phyloP scores from a whole-genome alignment of 2,888 invertebrate genomes.

The Monochamus alternatus region DNA sequence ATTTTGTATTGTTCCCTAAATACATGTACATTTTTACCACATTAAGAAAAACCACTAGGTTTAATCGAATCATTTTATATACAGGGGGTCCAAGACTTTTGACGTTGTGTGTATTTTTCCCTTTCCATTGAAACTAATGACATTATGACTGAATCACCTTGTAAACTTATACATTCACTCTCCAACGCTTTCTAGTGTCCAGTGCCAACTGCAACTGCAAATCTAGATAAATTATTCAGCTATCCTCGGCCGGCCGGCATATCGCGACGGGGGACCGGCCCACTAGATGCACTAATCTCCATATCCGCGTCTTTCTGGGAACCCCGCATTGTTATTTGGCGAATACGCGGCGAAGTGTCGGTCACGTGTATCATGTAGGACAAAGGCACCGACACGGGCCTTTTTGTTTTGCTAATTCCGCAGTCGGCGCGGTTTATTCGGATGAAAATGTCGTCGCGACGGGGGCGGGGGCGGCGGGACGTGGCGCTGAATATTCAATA shows the following conservation, averaged over 20 bases:
- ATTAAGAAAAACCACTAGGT: too few relatives aligned
- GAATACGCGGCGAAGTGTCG: constrained; percentile 50
- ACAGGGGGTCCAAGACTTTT: too few relatives aligned
- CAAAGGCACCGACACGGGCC: constrained; percentile 40
- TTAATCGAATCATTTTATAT: too few relatives aligned
- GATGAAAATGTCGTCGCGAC: constrained; percentile 50
- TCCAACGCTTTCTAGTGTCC: too few relatives aligned
- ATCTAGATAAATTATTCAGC: too few relatives aligned
- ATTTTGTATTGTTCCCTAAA: too few relatives aligned
- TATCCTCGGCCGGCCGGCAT: not conserved
- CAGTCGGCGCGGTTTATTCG: constrained; percentile 48
- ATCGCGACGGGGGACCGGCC: not conserved
- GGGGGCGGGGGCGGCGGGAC: constrained; percentile 21
- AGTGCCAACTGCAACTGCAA: too few relatives aligned
- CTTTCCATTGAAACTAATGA: too few relatives aligned
- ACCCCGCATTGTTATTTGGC: constrained; percentile 46
- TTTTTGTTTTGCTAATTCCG: constrained; percentile 42
- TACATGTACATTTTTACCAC: too few relatives aligned
- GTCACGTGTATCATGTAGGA: constrained; percentile 46
- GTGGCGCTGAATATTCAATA: constrained; percentile 52
- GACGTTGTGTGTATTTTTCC: too few relatives aligned
- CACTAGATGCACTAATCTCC: constrained; percentile 4
- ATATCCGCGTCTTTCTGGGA: constrained; percentile 22
- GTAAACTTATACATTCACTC: too few relatives aligned
- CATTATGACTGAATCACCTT: too few relatives aligned